Evolutionary conservation across 1,140 invertebrate genomes (phyloP).

Genomic region (Papilio xuthus): DNA sequence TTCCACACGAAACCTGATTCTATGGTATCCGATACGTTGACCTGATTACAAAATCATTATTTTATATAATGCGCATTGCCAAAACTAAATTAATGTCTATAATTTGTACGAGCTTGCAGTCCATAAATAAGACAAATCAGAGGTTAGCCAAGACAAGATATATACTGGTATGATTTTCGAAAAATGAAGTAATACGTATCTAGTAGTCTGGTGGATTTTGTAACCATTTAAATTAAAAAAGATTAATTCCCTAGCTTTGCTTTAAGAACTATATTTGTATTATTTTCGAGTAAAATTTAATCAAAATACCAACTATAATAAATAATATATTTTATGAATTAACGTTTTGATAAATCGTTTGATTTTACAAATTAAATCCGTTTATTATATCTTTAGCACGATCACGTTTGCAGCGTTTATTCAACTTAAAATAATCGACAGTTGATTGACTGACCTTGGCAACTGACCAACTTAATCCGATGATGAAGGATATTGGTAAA

Average conservation of each 20-base stretch:
- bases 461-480: constrained; percentile 2
- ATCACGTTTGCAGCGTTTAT: constrained; percentile 19
- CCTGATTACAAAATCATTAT: constrained; percentile 62
- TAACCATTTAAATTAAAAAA: no score
- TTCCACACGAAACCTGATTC: constrained; percentile 65
- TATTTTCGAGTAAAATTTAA: background rate
- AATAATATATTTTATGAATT: background rate
- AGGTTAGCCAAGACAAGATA: background rate
- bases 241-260: no score
- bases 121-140: background rate
- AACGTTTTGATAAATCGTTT: constrained; percentile 13
- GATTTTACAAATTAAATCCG: background rate
- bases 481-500: constrained; percentile 13
- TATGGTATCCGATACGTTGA: constrained; percentile 64
- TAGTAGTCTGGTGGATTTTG: background rate
- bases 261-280: background rate
- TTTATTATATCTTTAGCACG: constrained; percentile 10
- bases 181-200: background rate
- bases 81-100: constrained; percentile 18
- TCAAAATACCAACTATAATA: background rate
- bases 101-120: background rate
- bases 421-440: constrained; percentile 25
- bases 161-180: background rate
- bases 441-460: constrained; percentile 16
- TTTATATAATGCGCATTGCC: constrained; percentile 49